A percentile compares a stretch with the other conserved stretches of the same genome.
Evolutionary conservation across 2,797 vertebrate species (phyloP).

Genomic region (Periparus ater): DNA sequence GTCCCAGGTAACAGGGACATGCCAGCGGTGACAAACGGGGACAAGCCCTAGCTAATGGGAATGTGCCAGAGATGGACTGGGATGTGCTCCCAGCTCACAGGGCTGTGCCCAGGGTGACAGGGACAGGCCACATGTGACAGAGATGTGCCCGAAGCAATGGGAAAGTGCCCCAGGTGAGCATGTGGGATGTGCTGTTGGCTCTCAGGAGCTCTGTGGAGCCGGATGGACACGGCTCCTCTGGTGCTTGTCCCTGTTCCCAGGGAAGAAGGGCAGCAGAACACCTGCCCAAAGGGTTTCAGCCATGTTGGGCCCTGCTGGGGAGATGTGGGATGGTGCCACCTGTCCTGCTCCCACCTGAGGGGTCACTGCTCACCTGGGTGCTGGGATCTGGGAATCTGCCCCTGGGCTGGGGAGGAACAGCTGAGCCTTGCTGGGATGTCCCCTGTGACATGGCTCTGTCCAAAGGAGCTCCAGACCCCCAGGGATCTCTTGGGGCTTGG

Average conservation of each 20-base stretch:
- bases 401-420: no score
- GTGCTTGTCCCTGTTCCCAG: not conserved
- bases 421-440: not conserved
- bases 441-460: accelerated
- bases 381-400: not conserved
- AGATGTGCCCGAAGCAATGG: not conserved
- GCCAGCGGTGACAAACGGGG: not conserved
- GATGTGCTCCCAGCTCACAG: no score
- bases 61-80: no score
- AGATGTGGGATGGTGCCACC: not conserved
- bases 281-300: accelerated
- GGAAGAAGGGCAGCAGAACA: not conserved
- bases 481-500: not conserved
- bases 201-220: not conserved
- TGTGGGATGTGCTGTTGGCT: not conserved
- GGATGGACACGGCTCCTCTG: accelerated
- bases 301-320: not conserved
- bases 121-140: not conserved
- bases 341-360: not conserved
- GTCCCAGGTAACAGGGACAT: no score
- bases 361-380: not conserved
- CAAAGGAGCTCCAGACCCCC: accelerated
- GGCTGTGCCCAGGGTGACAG: not conserved
- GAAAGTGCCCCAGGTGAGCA: accelerated
- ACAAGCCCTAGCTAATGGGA: not conserved